A percentile compares a stretch with the other conserved stretches of the same genome.
Conservation (phyloP, 2,797 vertebrate species). For the Betta splendens region DNA sequence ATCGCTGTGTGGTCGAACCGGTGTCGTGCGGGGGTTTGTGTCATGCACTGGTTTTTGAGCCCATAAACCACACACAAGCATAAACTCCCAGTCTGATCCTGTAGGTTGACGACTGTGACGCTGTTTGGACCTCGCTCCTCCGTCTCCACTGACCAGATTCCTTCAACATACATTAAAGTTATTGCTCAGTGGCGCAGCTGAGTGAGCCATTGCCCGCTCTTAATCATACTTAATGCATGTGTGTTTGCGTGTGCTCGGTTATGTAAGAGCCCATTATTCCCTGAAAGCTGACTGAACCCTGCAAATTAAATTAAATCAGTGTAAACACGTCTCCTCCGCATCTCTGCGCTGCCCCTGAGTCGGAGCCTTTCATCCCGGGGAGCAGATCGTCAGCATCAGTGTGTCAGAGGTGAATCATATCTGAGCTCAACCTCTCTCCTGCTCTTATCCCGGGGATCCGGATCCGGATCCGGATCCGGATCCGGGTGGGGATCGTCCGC, state of each 20-base stretch:
- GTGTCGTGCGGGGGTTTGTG: too few species aligned
- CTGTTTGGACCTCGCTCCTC: conserved; percentile 31
- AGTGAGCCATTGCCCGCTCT: conserved; percentile 55
- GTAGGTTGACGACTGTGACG: conserved; percentile 17
- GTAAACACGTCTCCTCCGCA: conserved; percentile 53
- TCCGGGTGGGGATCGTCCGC: too few species aligned
- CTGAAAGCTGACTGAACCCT: conserved; percentile 67
- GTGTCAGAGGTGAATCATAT: conserved; percentile 72
- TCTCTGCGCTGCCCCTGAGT: conserved; percentile 35
- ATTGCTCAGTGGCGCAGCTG: conserved; percentile 29
- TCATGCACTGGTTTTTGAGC: too few species aligned
- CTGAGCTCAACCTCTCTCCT: conserved; percentile 25
- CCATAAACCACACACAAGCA: not conserved
- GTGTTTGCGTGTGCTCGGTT: conserved; percentile 40
- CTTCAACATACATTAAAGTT: conserved; percentile 47
- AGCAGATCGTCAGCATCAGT: conserved; percentile 55
- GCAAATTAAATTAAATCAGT: conserved; percentile 64
- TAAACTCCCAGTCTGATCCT: conserved; percentile 5
- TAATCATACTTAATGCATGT: conserved; percentile 53
- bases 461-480: too few species aligned
- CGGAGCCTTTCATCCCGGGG: conserved; percentile 38
- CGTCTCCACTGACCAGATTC: conserved; percentile 33
- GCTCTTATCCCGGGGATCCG: conserved; percentile 11
- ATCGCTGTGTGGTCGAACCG: too few species aligned
- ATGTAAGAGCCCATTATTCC: conserved; percentile 73